These are phyloP conservation scores for Andrena hattorfiana DNA, from an alignment of 2,888 invertebrate genomes.

Conservation along the genomic window DNA sequence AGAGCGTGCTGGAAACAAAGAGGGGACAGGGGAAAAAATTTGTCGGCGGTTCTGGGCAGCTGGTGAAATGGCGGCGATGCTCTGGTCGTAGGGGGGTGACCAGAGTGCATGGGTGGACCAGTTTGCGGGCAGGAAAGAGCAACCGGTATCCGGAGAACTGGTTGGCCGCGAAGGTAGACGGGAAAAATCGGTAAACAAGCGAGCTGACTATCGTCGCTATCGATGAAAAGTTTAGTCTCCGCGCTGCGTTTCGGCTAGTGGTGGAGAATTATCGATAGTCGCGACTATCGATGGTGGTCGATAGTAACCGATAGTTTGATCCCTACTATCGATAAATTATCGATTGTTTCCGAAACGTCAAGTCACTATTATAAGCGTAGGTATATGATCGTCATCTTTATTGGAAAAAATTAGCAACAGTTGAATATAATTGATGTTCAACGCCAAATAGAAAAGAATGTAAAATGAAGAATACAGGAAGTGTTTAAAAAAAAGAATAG, in stretches of 20 bases:
- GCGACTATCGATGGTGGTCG: no score
- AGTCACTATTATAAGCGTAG: no score
- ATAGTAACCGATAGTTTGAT: no score
- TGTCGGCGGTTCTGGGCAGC: background rate
- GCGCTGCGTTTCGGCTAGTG: background rate
- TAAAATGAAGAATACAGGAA: no score
- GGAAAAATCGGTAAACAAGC: slow-evolving; percentile 72
- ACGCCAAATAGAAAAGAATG: no score
- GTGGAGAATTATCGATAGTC: no score
- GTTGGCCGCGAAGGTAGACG: slow-evolving; percentile 64
- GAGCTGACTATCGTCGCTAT: slow-evolving; percentile 49
- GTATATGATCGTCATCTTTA: no score
- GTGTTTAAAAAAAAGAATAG: no score
- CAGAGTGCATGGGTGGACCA: slow-evolving; percentile 58
- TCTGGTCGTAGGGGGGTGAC: slow-evolving; percentile 28
- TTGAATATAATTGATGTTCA: no score
- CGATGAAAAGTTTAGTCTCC: slow-evolving; percentile 34
- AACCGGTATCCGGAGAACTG: slow-evolving; percentile 69
- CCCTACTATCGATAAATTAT: no score
- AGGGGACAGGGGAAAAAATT: background rate
- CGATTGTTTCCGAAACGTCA: no score
- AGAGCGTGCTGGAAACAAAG: background rate
- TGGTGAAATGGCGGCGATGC: slow-evolving; percentile 30
- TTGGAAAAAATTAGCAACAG: no score
- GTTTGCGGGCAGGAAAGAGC: slow-evolving; percentile 58